These are phyloP conservation scores for Macrobrachium nipponense DNA, from an alignment of 1,140 invertebrate species.

Conservation along the genomic window DNA sequence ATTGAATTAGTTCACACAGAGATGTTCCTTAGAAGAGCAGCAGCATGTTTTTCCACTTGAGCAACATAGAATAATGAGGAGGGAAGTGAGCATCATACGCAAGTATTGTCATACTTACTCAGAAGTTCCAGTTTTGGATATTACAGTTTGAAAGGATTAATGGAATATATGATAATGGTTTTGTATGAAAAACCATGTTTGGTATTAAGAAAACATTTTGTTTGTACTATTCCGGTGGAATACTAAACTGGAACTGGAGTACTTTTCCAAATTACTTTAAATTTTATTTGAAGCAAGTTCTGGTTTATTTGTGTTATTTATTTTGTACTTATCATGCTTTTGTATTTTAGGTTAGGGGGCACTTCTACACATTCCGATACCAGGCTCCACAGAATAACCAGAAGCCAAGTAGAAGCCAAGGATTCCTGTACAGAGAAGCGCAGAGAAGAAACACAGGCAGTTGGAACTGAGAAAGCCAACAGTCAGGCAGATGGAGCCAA, in stretches of 20 bases:
- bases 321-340: neutral
- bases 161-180: no score
- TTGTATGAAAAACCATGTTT: no score
- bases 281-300: neutral
- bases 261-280: neutral
- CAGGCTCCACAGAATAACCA: conserved; percentile 29
- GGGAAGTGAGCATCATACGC: no score
- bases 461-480: neutral
- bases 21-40: no score
- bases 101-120: no score
- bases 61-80: no score
- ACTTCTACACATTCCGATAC: neutral
- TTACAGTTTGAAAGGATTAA: no score
- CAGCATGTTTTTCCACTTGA: no score
- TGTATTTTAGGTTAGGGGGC: conserved; percentile 27
- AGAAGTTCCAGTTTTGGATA: no score
- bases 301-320: neutral
- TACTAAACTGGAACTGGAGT: neutral
- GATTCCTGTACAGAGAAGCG: neutral
- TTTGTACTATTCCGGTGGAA: no score
- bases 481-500: neutral
- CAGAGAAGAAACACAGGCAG: neutral
- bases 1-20: no score
- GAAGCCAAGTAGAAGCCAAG: conserved; percentile 42
- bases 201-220: no score